These are phyloP conservation scores for Orthosia incerta DNA, from an alignment of 2,888 invertebrate species.

Conservation along the genomic window DNA sequence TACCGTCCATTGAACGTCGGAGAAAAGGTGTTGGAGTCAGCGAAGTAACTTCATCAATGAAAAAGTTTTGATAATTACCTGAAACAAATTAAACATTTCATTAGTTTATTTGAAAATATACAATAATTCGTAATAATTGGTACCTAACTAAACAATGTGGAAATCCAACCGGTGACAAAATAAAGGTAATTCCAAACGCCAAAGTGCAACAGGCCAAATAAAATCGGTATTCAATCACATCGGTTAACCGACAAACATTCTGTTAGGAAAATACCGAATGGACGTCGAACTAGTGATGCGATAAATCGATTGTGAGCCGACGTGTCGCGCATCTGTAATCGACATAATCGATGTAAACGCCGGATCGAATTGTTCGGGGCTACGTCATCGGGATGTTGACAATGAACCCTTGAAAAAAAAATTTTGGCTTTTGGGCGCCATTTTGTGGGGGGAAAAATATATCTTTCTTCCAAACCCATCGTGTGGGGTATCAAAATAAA, in stretches of 20 bases:
- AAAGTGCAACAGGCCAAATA: conserved; percentile 43
- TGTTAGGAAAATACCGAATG: conserved; percentile 72
- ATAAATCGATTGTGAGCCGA: conserved; percentile 74
- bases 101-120: conserved; percentile 5
- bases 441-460: too few relatives aligned
- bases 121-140: too few relatives aligned
- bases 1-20: not conserved
- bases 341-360: conserved; percentile 71
- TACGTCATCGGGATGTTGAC: conserved; percentile 61
- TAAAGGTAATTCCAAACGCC: conserved; percentile 14
- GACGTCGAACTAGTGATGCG: conserved; percentile 67
- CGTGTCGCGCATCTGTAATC: conserved; percentile 75
- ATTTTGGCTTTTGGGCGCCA: too few relatives aligned
- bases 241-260: conserved; percentile 70
- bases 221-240: conserved; percentile 66
- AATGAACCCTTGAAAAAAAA: conserved; percentile 59
- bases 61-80: conserved; percentile 62
- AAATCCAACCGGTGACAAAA: not conserved
- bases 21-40: not conserved
- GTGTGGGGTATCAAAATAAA: too few relatives aligned
- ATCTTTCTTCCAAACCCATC: too few relatives aligned
- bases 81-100: conserved; percentile 61
- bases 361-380: conserved; percentile 65
- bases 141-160: too few relatives aligned
- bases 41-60: not conserved